Base-by-base conservation (phyloP, 2,113 vertebrate genomes). In the Calcarius ornatus region DNA sequence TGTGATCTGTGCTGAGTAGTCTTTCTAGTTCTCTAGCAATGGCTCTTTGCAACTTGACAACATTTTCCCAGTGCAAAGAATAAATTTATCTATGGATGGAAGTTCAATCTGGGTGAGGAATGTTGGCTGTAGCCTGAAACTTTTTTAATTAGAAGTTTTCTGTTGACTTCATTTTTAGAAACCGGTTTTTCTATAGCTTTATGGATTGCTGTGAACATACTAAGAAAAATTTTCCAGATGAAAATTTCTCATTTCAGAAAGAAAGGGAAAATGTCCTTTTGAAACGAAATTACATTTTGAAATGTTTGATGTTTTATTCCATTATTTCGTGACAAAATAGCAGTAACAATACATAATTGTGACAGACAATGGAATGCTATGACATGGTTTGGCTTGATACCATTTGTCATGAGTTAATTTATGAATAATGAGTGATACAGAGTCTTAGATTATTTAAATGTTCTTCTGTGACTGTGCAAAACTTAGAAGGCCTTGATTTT, bases 281-380 rank as follows among this genome's bases (percentile, higher is more conserved):
- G 61, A 79, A 93, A 51, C 86, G 25, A 86, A 90, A 93, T 88
- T 90, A 77, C 12, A 23, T 88, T 80, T 88, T 83, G 63, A 88
- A 87, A 28, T 54, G 3, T 90, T 86, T 85, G n/a, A 85, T 73
- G 30, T 42, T 90, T 88, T 90, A 69, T 83, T 81, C 86, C 27
- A 86, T 90, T 93, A 73, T 92, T 83, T 94, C 33, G 12, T 92
- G 79, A 59, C 33, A 92, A 47, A 90, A 70, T 13, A 73, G n/a
- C 10, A 72, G 45, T 61, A 93, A 43, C 6, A 5, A 70, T 90
- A 42, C n/a, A 38, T 57, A 93, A 90, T 24, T 80, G 50, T 94
- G 85, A 73, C 61, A 81, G 81, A 35, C n/a, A 76, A 5, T 15
- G 31, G 71, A 69, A 88, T 90, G n/a, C 37, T 90, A 27, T 72